These are phyloP conservation scores for Virgularia gustaviana DNA, from an alignment of 92 coral and sea anemone genomes.

Conservation along the genomic window DNA sequence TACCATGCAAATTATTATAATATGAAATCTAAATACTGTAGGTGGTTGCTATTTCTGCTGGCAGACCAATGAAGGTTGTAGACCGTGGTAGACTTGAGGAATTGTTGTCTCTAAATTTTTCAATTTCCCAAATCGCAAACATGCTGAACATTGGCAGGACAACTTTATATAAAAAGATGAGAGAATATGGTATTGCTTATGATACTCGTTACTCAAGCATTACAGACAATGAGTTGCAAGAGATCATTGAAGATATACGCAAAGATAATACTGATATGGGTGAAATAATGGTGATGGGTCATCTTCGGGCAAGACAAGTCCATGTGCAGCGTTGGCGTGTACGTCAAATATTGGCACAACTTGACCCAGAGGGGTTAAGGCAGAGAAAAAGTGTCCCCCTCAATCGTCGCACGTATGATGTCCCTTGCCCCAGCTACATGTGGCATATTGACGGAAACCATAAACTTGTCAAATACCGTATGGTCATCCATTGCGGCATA, in stretches of 20 bases:
- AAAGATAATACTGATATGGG: conserved; percentile 14
- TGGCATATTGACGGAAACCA: conserved; percentile 37
- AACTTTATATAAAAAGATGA: conserved; percentile 21
- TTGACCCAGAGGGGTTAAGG: background rate
- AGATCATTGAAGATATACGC: background rate
- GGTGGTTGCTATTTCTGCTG: no score
- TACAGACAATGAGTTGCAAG: background rate
- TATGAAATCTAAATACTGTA: no score
- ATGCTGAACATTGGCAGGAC: conserved; percentile 13
- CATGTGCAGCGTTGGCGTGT: conserved; percentile 14
- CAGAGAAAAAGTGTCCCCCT: conserved; percentile 6
- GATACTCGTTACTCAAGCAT: conserved; percentile 7
- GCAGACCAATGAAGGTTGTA: conserved; percentile 1
- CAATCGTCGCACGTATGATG: conserved; percentile 10
- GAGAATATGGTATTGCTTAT: conserved; percentile 9
- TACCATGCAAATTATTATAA: background rate
- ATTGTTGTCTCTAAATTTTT: conserved; percentile 2
- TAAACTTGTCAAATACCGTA: conserved; percentile 18
- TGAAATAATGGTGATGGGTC: conserved; percentile 21
- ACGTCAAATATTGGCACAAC: background rate
- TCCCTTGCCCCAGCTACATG: conserved; percentile 18
- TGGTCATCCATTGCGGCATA: conserved; percentile 23
- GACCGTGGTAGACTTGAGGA: conserved; percentile 15
- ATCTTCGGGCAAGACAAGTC: conserved; percentile 16
- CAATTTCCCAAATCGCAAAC: conserved; percentile 4